These are phyloP conservation scores for Anguilla pacifica DNA, from an alignment of 2,797 vertebrate species.

Conservation along the genomic window DNA sequence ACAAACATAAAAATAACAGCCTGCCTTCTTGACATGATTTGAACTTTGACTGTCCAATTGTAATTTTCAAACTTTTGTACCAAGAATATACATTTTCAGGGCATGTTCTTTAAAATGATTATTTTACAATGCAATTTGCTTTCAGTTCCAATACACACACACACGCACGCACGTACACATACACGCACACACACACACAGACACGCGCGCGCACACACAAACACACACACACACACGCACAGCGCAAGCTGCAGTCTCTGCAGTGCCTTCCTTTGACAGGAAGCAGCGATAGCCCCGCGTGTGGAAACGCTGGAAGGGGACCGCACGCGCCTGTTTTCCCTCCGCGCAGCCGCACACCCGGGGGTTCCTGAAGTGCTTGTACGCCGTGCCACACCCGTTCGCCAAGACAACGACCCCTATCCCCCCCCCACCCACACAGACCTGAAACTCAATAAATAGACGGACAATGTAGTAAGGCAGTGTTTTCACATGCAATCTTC, in stretches of 20 bases:
- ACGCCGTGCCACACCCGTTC: slow-evolving; percentile 62
- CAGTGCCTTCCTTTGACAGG: neutral
- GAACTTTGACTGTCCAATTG: neutral
- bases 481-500: slow-evolving; percentile 85
- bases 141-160: neutral
- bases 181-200: neutral
- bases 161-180: neutral
- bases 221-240: neutral
- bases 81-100: slow-evolving; percentile 23
- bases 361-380: slow-evolving; percentile 67
- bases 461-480: slow-evolving; percentile 91
- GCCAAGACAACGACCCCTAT: slow-evolving; percentile 61
- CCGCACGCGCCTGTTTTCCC: neutral
- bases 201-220: neutral
- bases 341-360: neutral
- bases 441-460: slow-evolving; percentile 91
- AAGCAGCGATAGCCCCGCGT: neutral
- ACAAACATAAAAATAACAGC: slow-evolving; percentile 25
- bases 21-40: slow-evolving; percentile 16
- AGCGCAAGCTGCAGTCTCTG: neutral
- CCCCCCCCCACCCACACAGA: slow-evolving; percentile 43
- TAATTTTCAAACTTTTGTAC: slow-evolving; percentile 26
- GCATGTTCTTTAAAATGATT: neutral
- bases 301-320: neutral
- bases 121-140: slow-evolving; percentile 17